Percentiles rank a stretch among this genome's conserved stretches.
Evolutionary conservation across 2,888 invertebrate genomes (phyloP).

Genomic region (Eristalis intricaria): DNA sequence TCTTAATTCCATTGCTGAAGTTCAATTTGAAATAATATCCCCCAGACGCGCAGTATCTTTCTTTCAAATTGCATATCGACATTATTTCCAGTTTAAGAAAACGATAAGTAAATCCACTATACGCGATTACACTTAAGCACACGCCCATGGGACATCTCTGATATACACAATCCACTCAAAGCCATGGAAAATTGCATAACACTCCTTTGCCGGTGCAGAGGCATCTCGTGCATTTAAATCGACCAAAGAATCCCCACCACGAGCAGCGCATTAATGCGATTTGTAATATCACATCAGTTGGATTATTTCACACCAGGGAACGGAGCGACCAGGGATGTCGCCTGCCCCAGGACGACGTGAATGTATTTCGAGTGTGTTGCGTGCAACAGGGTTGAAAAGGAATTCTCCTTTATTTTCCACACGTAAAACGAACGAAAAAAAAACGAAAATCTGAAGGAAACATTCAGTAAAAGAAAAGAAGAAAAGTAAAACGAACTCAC

Average conservation of each 20-base stretch:
- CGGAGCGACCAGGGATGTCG: slow-evolving; percentile 25
- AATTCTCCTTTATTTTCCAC: slow-evolving; percentile 13
- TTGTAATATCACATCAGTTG: slow-evolving; percentile 67
- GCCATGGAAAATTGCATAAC: slow-evolving; percentile 8
- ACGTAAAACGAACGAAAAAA: slow-evolving; percentile 9
- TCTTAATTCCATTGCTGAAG: not conserved
- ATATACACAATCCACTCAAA: slow-evolving; percentile 2
- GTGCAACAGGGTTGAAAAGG: slow-evolving; percentile 43
- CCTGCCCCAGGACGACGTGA: slow-evolving; percentile 39
- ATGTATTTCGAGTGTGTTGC: slow-evolving; percentile 38
- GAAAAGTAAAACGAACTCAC: slow-evolving; percentile 74
- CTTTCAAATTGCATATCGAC: slow-evolving; percentile 14
- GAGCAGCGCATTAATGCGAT: slow-evolving; percentile 66
- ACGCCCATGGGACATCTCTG: not conserved
- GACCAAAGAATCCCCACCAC: slow-evolving; percentile 39
- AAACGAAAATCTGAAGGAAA: not conserved
- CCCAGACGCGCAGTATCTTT: not conserved
- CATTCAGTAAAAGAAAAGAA: not conserved
- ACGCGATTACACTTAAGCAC: not conserved
- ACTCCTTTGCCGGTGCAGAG: slow-evolving; percentile 14
- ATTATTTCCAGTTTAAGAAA: slow-evolving; percentile 38
- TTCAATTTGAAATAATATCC: not conserved
- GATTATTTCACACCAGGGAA: slow-evolving; percentile 61
- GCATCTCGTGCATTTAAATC: slow-evolving; percentile 41
- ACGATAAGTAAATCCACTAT: slow-evolving; percentile 31